Evolutionary conservation across 2,113 vertebrate species (phyloP), one percentile per base, ranked within the genome.

Genomic region (Atractosteus spatula): DNA sequence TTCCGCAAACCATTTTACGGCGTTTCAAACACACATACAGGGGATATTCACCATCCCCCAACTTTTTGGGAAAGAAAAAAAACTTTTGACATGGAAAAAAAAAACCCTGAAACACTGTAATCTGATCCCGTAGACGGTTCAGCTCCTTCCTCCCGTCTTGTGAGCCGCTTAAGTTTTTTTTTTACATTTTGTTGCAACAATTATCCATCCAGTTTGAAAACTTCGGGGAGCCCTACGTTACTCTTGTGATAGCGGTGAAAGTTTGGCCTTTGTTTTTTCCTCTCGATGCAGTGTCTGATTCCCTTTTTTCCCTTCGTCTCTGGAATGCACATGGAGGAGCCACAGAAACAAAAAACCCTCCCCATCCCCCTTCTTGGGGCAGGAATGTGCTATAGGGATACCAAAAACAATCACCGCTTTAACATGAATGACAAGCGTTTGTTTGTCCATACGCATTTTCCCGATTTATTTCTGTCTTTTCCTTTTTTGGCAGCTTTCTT

Each of bases 21-120:
- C 10, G 42, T 29, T 73, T 51, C 68, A 68, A 67, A 68, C 71
- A 16, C 8, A 73, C 55, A 57, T 73, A 78, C 66, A 85, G 86
- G 82, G 80, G 79, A 74, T 14, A 67, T 73, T 79, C 80, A 80
- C 89, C 90, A 87, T 91, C 89, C 91, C 90, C 89, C 85, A 86
- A 70, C 73, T 88, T 77, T 83, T 75, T 77, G 72, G 64, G 74
- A 51, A 76, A 72, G 69, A 74, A 77, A 79, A 84, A 82, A 84
- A 88, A 84, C 78, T 83, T 59, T 59, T 81, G 85, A 84, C 83
- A 83, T 85, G 80, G 80, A 89, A 88, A 88, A 87, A 29, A 29
- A 29, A 29, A 29, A 29, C 85, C 90, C 81, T 86, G 86, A 82
- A 81, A 84, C 45, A 80, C 56, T 90, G 91, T 89, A 92, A 92